phyloP scores from a whole-genome alignment of 2,888 invertebrate species.

The Stenoptilia bipunctidactyla region DNA sequence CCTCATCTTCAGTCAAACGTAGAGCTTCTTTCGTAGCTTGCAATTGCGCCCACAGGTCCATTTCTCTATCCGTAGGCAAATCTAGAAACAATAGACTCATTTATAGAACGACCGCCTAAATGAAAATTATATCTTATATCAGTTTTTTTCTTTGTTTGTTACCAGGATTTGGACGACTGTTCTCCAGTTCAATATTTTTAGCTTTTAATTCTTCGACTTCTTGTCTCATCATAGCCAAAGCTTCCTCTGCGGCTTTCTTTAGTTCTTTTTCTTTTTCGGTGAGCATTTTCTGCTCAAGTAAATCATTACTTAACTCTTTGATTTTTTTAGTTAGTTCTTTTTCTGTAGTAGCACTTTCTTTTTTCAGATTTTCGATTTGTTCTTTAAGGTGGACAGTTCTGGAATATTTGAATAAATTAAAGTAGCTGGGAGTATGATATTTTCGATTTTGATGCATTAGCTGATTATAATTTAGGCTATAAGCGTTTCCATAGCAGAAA shows the following conservation, averaged over 20 bases:
- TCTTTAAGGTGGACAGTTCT: slow-evolving; percentile 31
- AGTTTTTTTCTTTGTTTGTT: too few relatives aligned
- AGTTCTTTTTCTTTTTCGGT: slow-evolving; percentile 29
- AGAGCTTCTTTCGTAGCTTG: slow-evolving; percentile 56
- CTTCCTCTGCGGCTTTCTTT: slow-evolving; percentile 28
- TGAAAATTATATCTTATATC: too few relatives aligned
- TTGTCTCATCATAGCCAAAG: slow-evolving; percentile 28
- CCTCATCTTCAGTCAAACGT: slow-evolving; percentile 50
- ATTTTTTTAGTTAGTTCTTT: slow-evolving; percentile 37
- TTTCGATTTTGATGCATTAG: too few relatives aligned
- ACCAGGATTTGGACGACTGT: slow-evolving; percentile 44
- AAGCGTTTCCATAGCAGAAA: too few relatives aligned
- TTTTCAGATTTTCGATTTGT: slow-evolving; percentile 34
- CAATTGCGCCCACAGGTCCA: slow-evolving; percentile 54
- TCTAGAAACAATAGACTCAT: slow-evolving; percentile 24
- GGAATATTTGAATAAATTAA: too few relatives aligned
- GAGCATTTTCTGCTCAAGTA: slow-evolving; percentile 32
- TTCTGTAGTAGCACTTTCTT: slow-evolving; percentile 32
- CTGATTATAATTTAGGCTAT: too few relatives aligned
- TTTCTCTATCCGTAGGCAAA: slow-evolving; percentile 52
- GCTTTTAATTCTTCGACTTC: slow-evolving; percentile 34
- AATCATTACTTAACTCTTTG: slow-evolving; percentile 28
- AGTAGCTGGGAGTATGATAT: too few relatives aligned
- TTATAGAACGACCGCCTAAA: neutral
- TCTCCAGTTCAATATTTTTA: slow-evolving; percentile 43